Evolutionary conservation across 2,888 invertebrate species (phyloP).

Genomic region (Onchidella celtica): DNA sequence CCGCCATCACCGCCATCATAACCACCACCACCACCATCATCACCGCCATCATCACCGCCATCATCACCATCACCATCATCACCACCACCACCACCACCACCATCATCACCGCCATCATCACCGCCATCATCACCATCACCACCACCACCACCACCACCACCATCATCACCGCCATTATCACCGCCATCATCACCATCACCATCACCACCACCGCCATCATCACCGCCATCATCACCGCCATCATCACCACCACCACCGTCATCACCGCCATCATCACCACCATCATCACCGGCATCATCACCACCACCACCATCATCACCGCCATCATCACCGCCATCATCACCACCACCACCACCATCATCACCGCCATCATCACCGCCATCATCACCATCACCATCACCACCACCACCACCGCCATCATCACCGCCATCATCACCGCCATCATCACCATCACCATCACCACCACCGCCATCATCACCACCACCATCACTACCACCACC

Average conservation of each 20-base stretch:
- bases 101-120: not conserved
- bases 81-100: conserved; percentile 12
- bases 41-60: too few relatives aligned
- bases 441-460: too few relatives aligned
- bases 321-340: too few relatives aligned
- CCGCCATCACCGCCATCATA: not conserved
- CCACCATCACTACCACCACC: too few relatives aligned
- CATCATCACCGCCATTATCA: not conserved
- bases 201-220: not conserved
- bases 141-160: not conserved
- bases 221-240: not conserved
- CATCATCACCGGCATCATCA: too few relatives aligned
- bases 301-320: too few relatives aligned
- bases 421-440: too few relatives aligned
- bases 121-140: conserved; percentile 8
- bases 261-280: too few relatives aligned
- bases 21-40: too few relatives aligned
- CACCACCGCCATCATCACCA: too few relatives aligned
- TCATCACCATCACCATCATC: conserved; percentile 9
- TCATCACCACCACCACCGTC: not conserved
- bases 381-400: not conserved
- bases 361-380: not conserved
- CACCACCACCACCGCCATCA: too few relatives aligned
- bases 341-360: not conserved
- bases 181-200: not conserved